These are phyloP conservation scores for Apodemia mormo DNA, from an alignment of 2,888 invertebrate species.

Conservation along the genomic window DNA sequence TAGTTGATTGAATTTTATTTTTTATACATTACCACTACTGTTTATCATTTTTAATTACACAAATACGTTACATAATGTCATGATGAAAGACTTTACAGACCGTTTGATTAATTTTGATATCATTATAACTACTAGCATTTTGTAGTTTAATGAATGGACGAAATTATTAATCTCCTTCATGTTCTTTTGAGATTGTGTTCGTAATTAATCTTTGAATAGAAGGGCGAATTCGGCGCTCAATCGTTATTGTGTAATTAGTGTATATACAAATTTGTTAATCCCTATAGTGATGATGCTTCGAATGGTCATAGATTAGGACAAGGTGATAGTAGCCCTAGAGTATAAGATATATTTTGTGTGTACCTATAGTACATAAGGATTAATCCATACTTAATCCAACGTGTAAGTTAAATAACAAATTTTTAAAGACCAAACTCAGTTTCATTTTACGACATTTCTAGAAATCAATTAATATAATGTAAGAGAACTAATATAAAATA, in stretches of 20 bases:
- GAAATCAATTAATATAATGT: neutral
- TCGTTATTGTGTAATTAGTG: constrained; percentile 67
- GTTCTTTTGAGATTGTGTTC: no score
- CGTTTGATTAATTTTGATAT: neutral
- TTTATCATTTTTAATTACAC: neutral
- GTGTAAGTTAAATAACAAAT: neutral
- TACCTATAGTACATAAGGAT: neutral
- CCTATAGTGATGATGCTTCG: constrained; percentile 59
- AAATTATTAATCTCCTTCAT: neutral
- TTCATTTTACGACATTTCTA: neutral
- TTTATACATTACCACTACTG: neutral
- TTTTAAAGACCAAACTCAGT: neutral
- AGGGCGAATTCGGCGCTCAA: constrained; percentile 56
- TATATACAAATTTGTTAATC: constrained; percentile 55
- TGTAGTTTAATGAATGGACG: neutral
- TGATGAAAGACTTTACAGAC: neutral
- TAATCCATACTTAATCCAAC: neutral
- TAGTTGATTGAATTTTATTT: neutral
- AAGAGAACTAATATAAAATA: no score
- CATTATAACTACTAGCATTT: neutral
- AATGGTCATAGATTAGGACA: constrained; percentile 73
- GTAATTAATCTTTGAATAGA: constrained; percentile 1
- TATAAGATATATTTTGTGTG: constrained; percentile 26
- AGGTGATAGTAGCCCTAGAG: constrained; percentile 72
- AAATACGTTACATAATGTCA: neutral